Conservation (phyloP, 1,140 invertebrate species). For the Lysiphlebus fabarum region DNA sequence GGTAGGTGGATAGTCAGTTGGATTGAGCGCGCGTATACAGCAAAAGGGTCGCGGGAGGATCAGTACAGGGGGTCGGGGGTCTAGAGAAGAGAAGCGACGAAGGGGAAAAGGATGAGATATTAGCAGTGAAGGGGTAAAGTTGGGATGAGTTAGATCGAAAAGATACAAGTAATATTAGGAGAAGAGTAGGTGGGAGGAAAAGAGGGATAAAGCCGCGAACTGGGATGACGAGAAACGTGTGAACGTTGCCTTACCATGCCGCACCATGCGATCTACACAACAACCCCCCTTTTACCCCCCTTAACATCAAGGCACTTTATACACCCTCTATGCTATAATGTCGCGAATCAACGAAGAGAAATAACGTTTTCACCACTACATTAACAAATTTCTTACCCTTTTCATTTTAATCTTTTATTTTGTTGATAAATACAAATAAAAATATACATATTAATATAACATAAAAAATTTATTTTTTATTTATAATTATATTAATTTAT, state of each 20-base stretch:
- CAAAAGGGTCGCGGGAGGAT: no score
- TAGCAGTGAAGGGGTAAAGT: no score
- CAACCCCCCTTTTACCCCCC: constrained; percentile 18
- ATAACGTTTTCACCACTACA: not conserved
- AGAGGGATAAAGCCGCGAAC: not conserved
- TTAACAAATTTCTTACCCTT: constrained; percentile 25
- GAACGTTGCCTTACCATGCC: constrained; percentile 48
- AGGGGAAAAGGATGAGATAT: no score
- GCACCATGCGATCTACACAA: constrained; percentile 21
- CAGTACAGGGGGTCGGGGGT: no score
- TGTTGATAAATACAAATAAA: not conserved
- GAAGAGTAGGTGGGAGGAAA: no score
- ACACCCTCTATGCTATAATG: not conserved
- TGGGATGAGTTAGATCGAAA: no score
- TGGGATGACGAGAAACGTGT: constrained; percentile 39
- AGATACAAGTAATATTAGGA: no score
- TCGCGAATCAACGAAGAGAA: no score
- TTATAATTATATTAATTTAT: no score
- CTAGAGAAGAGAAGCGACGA: no score
- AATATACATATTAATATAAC: no score
- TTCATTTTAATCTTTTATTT: constrained; percentile 13
- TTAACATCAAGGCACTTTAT: constrained; percentile 8
- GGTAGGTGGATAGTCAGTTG: not conserved
- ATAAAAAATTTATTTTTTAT: no score
- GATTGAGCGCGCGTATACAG: not conserved